Conservation (phyloP, 23 tunicate genomes). For the Oikopleura dioica region DNA sequence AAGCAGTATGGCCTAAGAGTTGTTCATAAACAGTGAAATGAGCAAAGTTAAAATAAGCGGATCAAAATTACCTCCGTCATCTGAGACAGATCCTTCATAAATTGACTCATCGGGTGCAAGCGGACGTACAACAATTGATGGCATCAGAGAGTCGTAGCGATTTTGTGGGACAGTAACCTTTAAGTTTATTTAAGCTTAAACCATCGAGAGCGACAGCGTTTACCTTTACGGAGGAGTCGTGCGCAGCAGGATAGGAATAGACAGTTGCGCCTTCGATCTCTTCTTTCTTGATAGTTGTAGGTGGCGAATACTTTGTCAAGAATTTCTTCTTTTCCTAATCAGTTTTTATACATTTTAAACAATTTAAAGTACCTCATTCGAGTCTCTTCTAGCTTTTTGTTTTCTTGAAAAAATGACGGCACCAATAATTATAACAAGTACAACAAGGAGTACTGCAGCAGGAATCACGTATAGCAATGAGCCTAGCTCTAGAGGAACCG, state of each 20-base stretch:
- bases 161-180: constrained; percentile 2
- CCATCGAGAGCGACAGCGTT: too few species aligned
- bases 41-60: too few species aligned
- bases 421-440: neutral
- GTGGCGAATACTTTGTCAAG: neutral
- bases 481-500: neutral
- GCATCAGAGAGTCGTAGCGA: neutral
- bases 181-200: neutral
- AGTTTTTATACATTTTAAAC: neutral
- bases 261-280: neutral
- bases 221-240: constrained; percentile 1
- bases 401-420: neutral
- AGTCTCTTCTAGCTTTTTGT: too few species aligned
- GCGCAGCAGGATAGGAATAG: neutral
- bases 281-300: neutral
- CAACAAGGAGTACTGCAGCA: neutral
- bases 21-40: too few species aligned
- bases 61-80: too few species aligned
- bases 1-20: constrained; percentile 6
- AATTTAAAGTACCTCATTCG: too few species aligned
- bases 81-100: neutral
- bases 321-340: neutral
- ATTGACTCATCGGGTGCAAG: constrained; percentile 5
- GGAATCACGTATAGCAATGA: neutral
- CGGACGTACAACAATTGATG: neutral